phyloP scores from a whole-genome alignment of 2,888 invertebrate species.

The Cataglyphis altisquamis region DNA sequence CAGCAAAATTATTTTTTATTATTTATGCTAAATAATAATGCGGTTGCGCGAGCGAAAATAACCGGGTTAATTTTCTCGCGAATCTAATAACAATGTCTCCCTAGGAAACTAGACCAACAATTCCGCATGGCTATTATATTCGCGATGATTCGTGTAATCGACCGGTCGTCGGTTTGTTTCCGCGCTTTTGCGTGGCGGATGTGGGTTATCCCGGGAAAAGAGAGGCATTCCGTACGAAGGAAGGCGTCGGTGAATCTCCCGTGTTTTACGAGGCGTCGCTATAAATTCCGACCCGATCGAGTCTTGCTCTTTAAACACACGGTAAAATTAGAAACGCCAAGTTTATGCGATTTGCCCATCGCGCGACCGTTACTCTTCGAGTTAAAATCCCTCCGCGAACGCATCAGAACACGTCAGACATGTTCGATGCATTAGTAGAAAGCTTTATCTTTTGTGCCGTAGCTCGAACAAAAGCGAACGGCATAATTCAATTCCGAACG shows the following conservation, averaged over 20 bases:
- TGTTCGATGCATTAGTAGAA: conserved; percentile 39
- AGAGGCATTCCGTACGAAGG: conserved; percentile 33
- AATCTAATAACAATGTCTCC: conserved; percentile 71
- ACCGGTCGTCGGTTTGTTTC: conserved; percentile 23
- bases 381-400: conserved; percentile 3
- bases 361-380: conserved; percentile 14
- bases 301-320: conserved; percentile 39
- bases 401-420: neutral
- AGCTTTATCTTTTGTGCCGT: conserved; percentile 5
- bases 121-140: conserved; percentile 65
- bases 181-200: conserved; percentile 6
- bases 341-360: conserved; percentile 16
- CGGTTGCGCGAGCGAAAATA: conserved; percentile 58
- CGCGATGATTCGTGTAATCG: conserved; percentile 19
- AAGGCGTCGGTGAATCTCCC: neutral
- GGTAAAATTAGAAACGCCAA: conserved; percentile 37
- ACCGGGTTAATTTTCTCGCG: conserved; percentile 66
- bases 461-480: neutral
- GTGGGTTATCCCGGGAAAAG: conserved; percentile 60
- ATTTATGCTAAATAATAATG: conserved; percentile 14
- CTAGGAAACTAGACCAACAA: conserved; percentile 60
- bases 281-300: conserved; percentile 29
- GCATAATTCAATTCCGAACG: neutral
- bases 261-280: conserved; percentile 21
- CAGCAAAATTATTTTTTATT: neutral